These are phyloP conservation scores for Oceanodroma leucorhoa DNA, from an alignment of 2,797 vertebrate genomes.

Conservation along the genomic window DNA sequence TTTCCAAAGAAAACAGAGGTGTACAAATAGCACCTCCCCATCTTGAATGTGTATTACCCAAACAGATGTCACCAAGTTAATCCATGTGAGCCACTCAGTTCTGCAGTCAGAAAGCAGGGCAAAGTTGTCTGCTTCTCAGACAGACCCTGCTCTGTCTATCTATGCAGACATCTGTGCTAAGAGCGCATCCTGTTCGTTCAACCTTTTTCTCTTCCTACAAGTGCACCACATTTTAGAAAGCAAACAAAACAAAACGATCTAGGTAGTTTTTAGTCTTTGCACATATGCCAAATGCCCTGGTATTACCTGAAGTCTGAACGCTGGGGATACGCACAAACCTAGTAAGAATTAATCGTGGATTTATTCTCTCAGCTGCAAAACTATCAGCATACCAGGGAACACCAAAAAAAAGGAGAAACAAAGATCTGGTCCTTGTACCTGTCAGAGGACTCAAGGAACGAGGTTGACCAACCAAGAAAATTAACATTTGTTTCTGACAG, in stretches of 20 bases:
- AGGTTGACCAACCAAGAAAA: slow-evolving; percentile 41
- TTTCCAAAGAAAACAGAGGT: not conserved
- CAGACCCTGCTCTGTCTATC: not conserved
- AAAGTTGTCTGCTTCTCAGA: not conserved
- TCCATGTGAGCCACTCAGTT: not conserved
- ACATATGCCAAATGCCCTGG: accelerated
- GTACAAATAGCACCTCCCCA: not conserved
- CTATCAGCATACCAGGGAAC: not conserved
- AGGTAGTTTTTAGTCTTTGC: not conserved
- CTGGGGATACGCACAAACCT: not conserved
- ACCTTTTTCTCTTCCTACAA: not conserved
- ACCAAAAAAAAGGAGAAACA: not conserved
- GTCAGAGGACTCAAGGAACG: not conserved
- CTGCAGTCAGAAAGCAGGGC: not conserved
- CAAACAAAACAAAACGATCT: not conserved
- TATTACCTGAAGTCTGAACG: not conserved
- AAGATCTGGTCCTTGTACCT: not conserved
- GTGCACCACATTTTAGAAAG: not conserved
- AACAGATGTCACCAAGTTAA: slow-evolving; percentile 37
- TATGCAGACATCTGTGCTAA: not conserved
- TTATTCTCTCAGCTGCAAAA: not conserved
- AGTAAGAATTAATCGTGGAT: not conserved
- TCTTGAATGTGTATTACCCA: not conserved
- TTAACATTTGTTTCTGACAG: slow-evolving; percentile 46
- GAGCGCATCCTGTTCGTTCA: accelerated